Percentiles rank a stretch among this genome's conserved stretches.
These are phyloP conservation scores for Parapristionchus giblindavisi DNA, from an alignment of 2,888 invertebrate species.

Conservation along the genomic window DNA sequence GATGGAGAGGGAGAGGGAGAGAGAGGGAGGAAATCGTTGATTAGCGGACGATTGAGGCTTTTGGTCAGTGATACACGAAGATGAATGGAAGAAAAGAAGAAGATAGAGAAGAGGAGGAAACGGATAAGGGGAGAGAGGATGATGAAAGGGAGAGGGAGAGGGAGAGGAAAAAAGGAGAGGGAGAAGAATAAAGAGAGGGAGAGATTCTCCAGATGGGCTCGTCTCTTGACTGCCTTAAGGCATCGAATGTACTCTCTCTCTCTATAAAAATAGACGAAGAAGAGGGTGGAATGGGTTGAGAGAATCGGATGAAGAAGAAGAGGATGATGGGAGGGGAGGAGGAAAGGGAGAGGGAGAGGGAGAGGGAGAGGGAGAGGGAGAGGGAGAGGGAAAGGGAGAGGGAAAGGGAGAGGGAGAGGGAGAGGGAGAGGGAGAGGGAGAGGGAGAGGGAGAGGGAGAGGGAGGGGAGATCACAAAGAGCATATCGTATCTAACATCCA, in stretches of 20 bases:
- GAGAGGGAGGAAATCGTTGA: neutral
- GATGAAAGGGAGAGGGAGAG: neutral
- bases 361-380: neutral
- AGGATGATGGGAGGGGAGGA: neutral
- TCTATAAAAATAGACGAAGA: too few species aligned
- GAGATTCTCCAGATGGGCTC: neutral
- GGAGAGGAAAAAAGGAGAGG: neutral
- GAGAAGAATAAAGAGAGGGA: neutral
- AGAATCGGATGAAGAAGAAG: constrained; percentile 16
- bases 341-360: constrained; percentile 3
- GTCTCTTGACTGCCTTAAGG: too few species aligned
- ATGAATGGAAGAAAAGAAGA: too few species aligned
- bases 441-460: neutral
- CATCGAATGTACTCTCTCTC: neutral
- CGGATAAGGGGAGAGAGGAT: neutral
- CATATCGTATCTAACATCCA: too few species aligned
- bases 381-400: neutral
- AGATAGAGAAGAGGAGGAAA: constrained; percentile 1
- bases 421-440: neutral
- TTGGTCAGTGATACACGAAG: neutral
- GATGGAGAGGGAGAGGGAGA: too few species aligned
- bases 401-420: neutral
- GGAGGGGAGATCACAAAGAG: neutral
- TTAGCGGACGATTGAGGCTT: too few species aligned
- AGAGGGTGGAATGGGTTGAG: neutral